phyloP scores from a whole-genome alignment of 2,797 vertebrate genomes.

The Glossophaga mutica region DNA sequence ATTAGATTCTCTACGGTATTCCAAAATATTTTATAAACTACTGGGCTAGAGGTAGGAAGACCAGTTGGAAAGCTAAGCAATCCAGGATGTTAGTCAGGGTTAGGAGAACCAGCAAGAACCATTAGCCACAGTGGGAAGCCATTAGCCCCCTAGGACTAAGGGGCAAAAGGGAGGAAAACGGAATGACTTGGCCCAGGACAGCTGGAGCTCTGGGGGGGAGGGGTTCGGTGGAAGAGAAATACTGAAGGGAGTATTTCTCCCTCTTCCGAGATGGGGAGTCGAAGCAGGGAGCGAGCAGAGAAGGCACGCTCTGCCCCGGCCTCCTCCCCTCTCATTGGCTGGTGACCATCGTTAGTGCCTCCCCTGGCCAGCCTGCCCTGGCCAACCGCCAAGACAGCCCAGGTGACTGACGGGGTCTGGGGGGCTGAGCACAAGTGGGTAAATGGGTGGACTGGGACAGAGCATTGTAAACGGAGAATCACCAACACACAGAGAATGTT shows the following conservation, averaged over 20 bases:
- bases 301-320: neutral
- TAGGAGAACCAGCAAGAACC: neutral
- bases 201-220: neutral
- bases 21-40: neutral
- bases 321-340: neutral
- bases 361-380: fast-evolving
- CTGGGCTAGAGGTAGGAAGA: neutral
- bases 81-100: neutral
- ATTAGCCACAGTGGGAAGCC: neutral
- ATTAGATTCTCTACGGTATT: neutral
- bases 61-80: neutral
- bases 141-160: fast-evolving
- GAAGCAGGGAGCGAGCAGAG: neutral
- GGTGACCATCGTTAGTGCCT: neutral
- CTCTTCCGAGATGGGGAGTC: neutral
- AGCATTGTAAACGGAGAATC: neutral
- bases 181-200: neutral
- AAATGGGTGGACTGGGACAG: neutral
- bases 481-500: neutral
- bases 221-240: neutral
- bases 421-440: neutral
- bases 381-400: neutral
- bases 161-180: neutral
- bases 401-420: neutral
- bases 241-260: neutral